Evolutionary conservation across 2,888 invertebrate genomes (phyloP).

Genomic region (Zeuzera pyrina): DNA sequence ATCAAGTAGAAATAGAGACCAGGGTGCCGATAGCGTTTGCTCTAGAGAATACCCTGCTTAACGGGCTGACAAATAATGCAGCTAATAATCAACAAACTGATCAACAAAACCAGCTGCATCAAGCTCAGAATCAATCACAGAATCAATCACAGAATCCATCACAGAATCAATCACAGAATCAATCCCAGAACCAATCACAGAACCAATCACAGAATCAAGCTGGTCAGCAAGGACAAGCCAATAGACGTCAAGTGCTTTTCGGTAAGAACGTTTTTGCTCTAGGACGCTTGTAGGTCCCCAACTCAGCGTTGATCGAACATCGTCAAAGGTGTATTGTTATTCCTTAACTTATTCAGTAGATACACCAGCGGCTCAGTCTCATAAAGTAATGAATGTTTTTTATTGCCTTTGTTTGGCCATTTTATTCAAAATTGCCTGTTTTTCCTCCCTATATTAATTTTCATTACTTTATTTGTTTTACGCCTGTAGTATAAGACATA

Average conservation of each 20-base stretch:
- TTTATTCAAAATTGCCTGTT: no score
- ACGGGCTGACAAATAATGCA: slow-evolving; percentile 23
- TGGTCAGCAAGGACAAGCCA: slow-evolving; percentile 22
- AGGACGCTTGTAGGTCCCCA: no score
- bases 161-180: slow-evolving; percentile 13
- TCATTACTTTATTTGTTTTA: no score
- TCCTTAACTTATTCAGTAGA: no score
- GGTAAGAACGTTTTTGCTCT: slow-evolving; percentile 35
- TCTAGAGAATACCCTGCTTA: slow-evolving; percentile 31
- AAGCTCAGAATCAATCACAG: slow-evolving; percentile 15
- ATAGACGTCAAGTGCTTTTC: slow-evolving; percentile 29
- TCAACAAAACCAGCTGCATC: slow-evolving; percentile 2
- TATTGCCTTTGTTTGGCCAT: no score
- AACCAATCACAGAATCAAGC: slow-evolving; percentile 14
- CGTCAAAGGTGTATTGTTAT: no score
- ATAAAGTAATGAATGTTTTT: no score
- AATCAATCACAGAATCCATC: slow-evolving; percentile 8
- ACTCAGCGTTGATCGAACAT: no score
- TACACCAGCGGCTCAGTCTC: no score
- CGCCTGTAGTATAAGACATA: no score
- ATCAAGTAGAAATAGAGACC: slow-evolving; percentile 49
- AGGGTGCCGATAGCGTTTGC: slow-evolving; percentile 42
- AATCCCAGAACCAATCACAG: slow-evolving; percentile 12
- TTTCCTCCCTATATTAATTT: no score
- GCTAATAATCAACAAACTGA: slow-evolving; percentile 8